Base-by-base conservation (phyloP, 2,797 vertebrate genomes). In the Chanos chanos region DNA sequence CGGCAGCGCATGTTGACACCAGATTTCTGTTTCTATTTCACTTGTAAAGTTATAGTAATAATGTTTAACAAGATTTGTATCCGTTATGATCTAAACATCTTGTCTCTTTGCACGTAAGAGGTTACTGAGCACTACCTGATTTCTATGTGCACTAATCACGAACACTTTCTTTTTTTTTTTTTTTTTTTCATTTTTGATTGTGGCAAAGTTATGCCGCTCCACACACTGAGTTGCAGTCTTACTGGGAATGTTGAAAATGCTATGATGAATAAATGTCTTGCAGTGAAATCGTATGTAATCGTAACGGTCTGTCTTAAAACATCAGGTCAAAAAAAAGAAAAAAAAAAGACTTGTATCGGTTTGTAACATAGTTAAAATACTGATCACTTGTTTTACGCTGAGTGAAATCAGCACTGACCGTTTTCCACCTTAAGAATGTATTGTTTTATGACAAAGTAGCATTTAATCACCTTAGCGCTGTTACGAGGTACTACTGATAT, bases 351-450 rank as follows among this genome's bases (percentile, higher is more conserved):
- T 19, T 48, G 59, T 19, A n/a, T 16, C 47, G 9, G 43, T 47
- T 55, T 56, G 47, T 45, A 27, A n/a, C 24, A 4, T 7, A 1
- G 37, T 25, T 25, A 19, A 8, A 25, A 41, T 9, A 7, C 21
- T 50, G 22, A 44, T 16, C 22, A 44, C 2, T 3, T 27, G 12
- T 19, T 9, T 39, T 37, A 19, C n/a, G n/a, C n/a, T 25, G 33
- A 44, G 24, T 4, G n/a, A 50, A 48, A 34, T 22, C 33, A 45
- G 40, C 19, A 16, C 30, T 19, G 13, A 39, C 40, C 40, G 27
- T 15, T 43, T 45, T 51, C 25, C 44, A 22, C 41, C 60, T 55
- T 55, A 19, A 57, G 68, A 71, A 68, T 73, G 64, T 64, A 59
- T 66, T 33, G 36, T 37, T 51, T 36, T 19, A 31, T 59, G 40